These are phyloP conservation scores for Cygnus olor DNA, from an alignment of 2,797 vertebrate genomes.

Conservation along the genomic window DNA sequence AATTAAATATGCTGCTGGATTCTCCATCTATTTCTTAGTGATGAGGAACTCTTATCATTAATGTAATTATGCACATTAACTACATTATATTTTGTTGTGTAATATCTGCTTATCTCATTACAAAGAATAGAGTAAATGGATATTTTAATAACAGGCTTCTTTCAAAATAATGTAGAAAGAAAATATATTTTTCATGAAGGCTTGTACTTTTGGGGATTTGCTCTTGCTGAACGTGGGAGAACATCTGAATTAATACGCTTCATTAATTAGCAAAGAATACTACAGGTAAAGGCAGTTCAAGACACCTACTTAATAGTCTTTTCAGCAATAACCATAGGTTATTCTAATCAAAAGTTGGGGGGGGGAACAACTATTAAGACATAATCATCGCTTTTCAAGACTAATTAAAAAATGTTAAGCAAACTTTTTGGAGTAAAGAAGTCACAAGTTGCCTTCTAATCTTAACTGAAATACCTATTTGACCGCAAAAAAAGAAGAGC, in stretches of 20 bases:
- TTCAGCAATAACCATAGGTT: neutral
- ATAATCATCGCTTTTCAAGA: neutral
- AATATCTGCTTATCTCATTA: conserved; percentile 28
- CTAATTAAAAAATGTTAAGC: neutral
- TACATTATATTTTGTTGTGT: conserved; percentile 44
- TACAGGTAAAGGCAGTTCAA: neutral
- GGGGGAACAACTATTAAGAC: neutral
- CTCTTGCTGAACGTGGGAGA: neutral
- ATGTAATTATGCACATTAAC: conserved; percentile 10
- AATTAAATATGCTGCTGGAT: neutral
- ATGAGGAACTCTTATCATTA: neutral
- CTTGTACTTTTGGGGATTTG: neutral
- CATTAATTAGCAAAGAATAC: neutral
- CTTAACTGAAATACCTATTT: neutral
- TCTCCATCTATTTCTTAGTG: neutral
- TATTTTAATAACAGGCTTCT: neutral
- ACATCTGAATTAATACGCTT: neutral
- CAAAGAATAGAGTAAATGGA: neutral
- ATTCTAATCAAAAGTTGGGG: neutral
- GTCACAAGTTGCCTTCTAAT: neutral
- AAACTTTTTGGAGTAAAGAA: neutral
- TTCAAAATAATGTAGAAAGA: neutral
- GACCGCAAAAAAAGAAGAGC: neutral
- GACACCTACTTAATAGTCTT: neutral
- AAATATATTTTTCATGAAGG: neutral